Evolutionary conservation across 2,113 vertebrate genomes (phyloP).

Genomic region (Gobiocypris rarus): DNA sequence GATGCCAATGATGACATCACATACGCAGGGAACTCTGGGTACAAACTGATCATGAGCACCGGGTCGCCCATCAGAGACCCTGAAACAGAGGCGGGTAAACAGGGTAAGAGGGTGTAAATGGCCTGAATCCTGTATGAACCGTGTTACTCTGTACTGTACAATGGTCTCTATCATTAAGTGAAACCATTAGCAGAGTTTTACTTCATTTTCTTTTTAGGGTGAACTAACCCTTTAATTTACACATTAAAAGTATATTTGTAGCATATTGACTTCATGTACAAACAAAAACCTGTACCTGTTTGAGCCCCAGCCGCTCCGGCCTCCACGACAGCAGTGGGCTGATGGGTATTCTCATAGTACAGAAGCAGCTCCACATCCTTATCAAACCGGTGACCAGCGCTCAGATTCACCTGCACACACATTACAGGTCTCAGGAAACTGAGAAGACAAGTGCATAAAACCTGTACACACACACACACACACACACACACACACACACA

Average conservation of each 20-base stretch:
- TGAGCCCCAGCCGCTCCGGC: slow-evolving; percentile 17
- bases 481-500: no score
- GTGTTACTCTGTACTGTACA: neutral
- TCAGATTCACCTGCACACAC: slow-evolving; percentile 47
- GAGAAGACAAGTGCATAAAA: neutral
- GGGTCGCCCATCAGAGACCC: slow-evolving; percentile 67
- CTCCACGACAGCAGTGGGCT: slow-evolving; percentile 50
- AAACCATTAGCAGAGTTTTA: no score
- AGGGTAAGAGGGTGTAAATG: neutral
- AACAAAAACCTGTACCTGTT: slow-evolving; percentile 26
- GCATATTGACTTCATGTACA: neutral
- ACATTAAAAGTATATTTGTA: neutral
- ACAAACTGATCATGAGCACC: slow-evolving; percentile 82
- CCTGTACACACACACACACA: neutral
- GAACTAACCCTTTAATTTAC: no score
- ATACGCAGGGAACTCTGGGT: slow-evolving; percentile 57
- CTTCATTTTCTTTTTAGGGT: no score
- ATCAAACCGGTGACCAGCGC: slow-evolving; percentile 46
- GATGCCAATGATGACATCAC: slow-evolving; percentile 60
- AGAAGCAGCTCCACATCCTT: slow-evolving; percentile 51
- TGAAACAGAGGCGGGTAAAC: neutral
- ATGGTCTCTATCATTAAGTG: neutral
- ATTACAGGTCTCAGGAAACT: neutral
- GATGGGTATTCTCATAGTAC: slow-evolving; percentile 50
- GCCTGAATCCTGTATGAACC: neutral